These are phyloP conservation scores for Telmatochromis sp. DNA, from an alignment of 2,113 vertebrate species.

Conservation along the genomic window DNA sequence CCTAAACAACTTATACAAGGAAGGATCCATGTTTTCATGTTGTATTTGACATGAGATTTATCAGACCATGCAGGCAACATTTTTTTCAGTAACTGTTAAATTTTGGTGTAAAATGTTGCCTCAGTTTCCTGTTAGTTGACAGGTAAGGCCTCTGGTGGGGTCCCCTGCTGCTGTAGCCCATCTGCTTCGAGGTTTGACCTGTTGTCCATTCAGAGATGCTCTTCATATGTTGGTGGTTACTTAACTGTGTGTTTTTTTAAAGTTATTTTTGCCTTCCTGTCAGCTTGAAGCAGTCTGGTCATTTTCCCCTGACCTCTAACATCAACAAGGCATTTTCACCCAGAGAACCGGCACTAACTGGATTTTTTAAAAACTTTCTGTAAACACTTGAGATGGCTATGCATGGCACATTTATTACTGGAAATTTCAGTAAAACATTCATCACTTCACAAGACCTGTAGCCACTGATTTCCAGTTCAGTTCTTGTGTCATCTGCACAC, in stretches of 20 bases:
- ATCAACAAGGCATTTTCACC: not conserved
- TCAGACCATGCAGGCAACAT: not conserved
- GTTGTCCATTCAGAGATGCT: not conserved
- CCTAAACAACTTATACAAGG: not conserved
- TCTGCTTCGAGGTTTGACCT: not conserved
- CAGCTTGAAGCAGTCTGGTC: not conserved
- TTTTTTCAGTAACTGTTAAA: not conserved
- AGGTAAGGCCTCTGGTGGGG: not conserved
- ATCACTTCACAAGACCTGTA: not conserved
- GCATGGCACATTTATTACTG: not conserved
- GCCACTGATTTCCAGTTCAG: not conserved
- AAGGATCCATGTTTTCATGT: not conserved
- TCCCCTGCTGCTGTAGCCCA: not conserved
- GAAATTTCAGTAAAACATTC: not conserved
- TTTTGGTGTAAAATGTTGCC: not conserved
- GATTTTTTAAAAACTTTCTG: not conserved
- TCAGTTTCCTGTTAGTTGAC: not conserved
- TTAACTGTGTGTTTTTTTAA: not conserved
- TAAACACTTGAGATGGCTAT: not conserved
- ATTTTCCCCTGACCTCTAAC: not conserved
- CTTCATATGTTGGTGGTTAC: not conserved
- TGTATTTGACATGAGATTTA: not conserved
- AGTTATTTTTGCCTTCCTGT: not conserved
- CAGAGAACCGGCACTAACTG: not conserved
- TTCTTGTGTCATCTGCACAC: not conserved